Evolutionary conservation across 2,113 vertebrate species (phyloP).

Genomic region (Uropsilus gracilis): DNA sequence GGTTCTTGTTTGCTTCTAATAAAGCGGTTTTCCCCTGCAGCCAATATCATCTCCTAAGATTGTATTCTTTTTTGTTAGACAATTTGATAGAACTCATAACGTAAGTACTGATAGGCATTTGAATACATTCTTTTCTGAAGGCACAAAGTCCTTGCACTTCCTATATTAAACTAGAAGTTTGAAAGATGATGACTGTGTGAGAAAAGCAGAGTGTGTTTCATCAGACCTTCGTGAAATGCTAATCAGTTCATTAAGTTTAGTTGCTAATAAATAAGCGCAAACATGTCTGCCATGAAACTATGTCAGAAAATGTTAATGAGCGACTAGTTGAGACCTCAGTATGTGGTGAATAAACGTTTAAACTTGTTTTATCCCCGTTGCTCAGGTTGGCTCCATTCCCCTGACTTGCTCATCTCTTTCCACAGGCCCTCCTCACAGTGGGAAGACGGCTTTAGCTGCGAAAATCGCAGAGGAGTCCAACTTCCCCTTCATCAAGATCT

Average conservation of each 20-base stretch:
- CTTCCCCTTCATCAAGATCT: conserved; percentile 99
- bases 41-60: background rate
- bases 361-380: conserved; percentile 69
- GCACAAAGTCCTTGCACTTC: conserved; percentile 13
- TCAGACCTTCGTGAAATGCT: conserved; percentile 72
- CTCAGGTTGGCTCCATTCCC: conserved; percentile 59
- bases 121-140: background rate
- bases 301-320: conserved; percentile 78
- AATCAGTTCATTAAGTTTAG: conserved; percentile 76
- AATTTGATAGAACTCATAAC: conserved; percentile 34
- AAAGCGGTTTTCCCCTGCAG: background rate
- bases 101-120: conserved; percentile 28
- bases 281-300: conserved; percentile 66
- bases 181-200: conserved; percentile 55
- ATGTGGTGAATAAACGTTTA: conserved; percentile 52
- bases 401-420: conserved; percentile 34
- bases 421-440: conserved; percentile 95
- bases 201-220: conserved; percentile 58
- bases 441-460: conserved; percentile 95
- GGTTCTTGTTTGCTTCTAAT: conserved; percentile 9
- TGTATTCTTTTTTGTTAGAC: conserved; percentile 22
- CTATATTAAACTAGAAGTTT: conserved; percentile 47
- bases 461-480: conserved; percentile 97
- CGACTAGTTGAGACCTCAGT: conserved; percentile 68
- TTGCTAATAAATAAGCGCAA: conserved; percentile 79